phyloP scores from a whole-genome alignment of 2,113 vertebrate genomes.

The Rhea pennata region DNA sequence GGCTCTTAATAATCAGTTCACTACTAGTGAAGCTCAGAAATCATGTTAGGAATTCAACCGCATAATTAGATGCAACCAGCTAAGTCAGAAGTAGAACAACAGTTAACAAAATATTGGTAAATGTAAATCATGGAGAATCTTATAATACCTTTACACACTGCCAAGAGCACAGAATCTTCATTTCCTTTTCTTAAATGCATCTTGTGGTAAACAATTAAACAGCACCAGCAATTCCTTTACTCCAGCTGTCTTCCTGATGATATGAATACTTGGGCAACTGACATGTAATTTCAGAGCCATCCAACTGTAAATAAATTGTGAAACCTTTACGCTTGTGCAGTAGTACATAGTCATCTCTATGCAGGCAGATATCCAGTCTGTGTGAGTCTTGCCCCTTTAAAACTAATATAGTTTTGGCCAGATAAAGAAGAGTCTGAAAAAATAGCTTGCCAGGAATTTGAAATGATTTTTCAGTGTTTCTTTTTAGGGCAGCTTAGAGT shows the following conservation, averaged over 20 bases:
- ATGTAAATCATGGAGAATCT: background rate
- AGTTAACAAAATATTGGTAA: conserved; percentile 4
- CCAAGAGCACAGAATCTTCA: background rate
- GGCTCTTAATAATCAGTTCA: conserved; percentile 21
- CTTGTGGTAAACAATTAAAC: conserved; percentile 23
- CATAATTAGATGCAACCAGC: background rate
- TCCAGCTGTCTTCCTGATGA: background rate
- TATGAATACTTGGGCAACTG: background rate
- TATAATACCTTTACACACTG: background rate
- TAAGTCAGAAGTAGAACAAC: conserved; percentile 21
- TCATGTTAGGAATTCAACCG: conserved; percentile 23
- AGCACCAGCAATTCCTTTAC: conserved; percentile 4
- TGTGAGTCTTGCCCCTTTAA: background rate
- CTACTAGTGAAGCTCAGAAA: conserved; percentile 30
- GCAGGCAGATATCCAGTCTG: background rate
- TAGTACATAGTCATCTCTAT: background rate
- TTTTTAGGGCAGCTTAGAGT: background rate
- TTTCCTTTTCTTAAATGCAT: background rate
- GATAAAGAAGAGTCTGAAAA: background rate
- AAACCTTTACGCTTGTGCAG: background rate
- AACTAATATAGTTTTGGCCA: background rate
- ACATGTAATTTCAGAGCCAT: background rate
- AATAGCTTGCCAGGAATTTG: background rate
- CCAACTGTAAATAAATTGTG: conserved; percentile 3
- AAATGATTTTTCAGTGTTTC: background rate